Evolutionary conservation across 2,113 vertebrate species (phyloP), one percentile per base, ranked within the genome.

Genomic region (Trogon surrucura): DNA sequence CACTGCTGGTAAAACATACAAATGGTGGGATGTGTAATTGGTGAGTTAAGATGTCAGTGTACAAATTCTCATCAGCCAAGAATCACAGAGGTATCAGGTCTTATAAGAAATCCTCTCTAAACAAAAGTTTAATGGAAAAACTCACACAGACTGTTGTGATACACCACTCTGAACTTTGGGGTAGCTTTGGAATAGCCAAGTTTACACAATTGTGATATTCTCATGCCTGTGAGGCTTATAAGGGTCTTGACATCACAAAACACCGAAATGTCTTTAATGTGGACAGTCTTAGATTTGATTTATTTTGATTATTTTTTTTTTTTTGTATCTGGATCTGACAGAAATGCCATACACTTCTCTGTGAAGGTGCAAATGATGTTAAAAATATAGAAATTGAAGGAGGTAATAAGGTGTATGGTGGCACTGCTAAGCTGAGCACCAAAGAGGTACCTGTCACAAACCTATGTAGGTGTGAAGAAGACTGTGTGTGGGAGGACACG

Each of bases 351-450:
- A 15, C 41, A 60, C 51, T 80, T 22, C 88, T 69, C 80, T 95
- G 27, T 53, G 72, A 81, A 96, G 54, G 50, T 92, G 72, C 83
- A 91, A 92, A 94, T 79, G 27, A 73, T 70, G 81, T 92, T 85
- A 75, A 90, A 95, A 92, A 80, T 88, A 47, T 78, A 95, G 64
- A 90, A 85, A 85, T 67, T 67, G 58, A 94, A 88, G 65, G 58
- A 79, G 30, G 72, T 82, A 80, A 77, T 86, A 85, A 75, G 45
- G 60, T 83, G 60, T 7, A 23, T 26, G 56, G 30, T 80, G 61
- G 27, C 70, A 65, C 54, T 89, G 91, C 61, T 85, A 73, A 80
- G 30, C 41, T 53, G 48, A 80, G 41, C 87, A 41, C 38, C 38
- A 41, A 41, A 41, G 38, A 41, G 38, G 38, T 41, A 41, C 38